Conservation (phyloP, 2,888 invertebrate genomes). For the Drosophila cracens region DNA sequence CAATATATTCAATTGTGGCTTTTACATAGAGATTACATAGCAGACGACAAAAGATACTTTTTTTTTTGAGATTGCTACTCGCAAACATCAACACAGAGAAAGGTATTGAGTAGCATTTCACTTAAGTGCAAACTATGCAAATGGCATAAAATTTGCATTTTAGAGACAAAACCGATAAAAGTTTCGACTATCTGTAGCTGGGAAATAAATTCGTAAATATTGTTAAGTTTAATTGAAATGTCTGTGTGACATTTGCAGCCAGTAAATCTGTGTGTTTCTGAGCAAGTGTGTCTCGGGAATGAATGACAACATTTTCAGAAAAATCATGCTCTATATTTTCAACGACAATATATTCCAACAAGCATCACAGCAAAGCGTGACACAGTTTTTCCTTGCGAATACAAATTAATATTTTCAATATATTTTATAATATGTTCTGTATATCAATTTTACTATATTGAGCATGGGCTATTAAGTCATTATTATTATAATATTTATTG, state of each 20-base stretch:
- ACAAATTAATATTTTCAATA: background rate
- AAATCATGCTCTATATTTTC: constrained; percentile 48
- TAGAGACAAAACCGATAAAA: background rate
- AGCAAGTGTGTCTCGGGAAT: constrained; percentile 17
- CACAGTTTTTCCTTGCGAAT: background rate
- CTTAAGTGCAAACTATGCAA: constrained; percentile 65
- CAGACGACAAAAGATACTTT: constrained; percentile 24
- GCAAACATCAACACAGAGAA: constrained; percentile 10
- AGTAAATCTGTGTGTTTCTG: background rate
- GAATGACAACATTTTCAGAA: constrained; percentile 53
- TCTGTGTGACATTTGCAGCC: constrained; percentile 46
- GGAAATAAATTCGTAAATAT: constrained; percentile 43
- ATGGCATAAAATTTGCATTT: constrained; percentile 48
- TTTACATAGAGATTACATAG: background rate
- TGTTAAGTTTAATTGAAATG: constrained; percentile 62
- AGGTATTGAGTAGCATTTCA: constrained; percentile 45
- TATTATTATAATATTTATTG: background rate
- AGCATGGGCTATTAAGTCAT: background rate
- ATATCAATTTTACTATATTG: background rate
- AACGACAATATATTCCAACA: constrained; percentile 9
- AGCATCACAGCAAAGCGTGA: constrained; percentile 19
- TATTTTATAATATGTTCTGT: background rate
- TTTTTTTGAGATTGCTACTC: constrained; percentile 9
- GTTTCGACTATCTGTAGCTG: constrained; percentile 8
- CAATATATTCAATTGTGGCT: background rate